These are phyloP conservation scores for Drosophila teissieri DNA, from an alignment of 1,140 invertebrate genomes.

Conservation along the genomic window DNA sequence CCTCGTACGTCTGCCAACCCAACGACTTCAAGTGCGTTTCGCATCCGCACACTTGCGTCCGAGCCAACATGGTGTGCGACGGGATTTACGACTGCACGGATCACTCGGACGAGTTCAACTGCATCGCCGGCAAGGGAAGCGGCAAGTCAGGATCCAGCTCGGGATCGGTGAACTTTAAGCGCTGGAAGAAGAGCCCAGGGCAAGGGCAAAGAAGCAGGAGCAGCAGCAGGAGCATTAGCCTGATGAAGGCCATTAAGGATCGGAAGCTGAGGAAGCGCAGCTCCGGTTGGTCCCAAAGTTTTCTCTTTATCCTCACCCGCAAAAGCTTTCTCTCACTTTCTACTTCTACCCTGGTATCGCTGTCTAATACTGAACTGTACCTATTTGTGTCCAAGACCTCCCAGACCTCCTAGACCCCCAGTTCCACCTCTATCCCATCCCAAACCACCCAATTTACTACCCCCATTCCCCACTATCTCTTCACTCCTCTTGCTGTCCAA, in stretches of 20 bases:
- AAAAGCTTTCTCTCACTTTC: slow-evolving; percentile 18
- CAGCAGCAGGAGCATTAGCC: not conserved
- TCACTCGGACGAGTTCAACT: slow-evolving; percentile 90
- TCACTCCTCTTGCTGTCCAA: slow-evolving; percentile 5
- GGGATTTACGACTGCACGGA: slow-evolving; percentile 89
- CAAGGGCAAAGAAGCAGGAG: slow-evolving; percentile 1
- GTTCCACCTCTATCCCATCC: not conserved
- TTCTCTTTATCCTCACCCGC: slow-evolving; percentile 18
- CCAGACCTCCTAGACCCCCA: not conserved
- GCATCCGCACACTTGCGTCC: slow-evolving; percentile 86
- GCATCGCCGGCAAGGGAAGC: slow-evolving; percentile 73
- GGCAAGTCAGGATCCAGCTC: not conserved
- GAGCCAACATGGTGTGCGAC: slow-evolving; percentile 88
- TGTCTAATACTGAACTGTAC: slow-evolving; percentile 10
- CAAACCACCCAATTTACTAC: not conserved
- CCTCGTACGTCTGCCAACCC: slow-evolving; percentile 65
- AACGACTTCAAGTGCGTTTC: slow-evolving; percentile 83
- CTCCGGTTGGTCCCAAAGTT: slow-evolving; percentile 63
- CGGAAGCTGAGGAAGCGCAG: slow-evolving; percentile 38
- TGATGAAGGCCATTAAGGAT: slow-evolving; percentile 21
- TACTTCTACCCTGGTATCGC: slow-evolving; percentile 13
- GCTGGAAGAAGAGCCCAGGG: slow-evolving; percentile 61
- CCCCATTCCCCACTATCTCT: not conserved
- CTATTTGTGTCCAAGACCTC: not conserved
- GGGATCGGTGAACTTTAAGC: slow-evolving; percentile 47